Evolutionary conservation across 2,797 vertebrate species (phyloP).

Genomic region (Euphonia xanthogaster): DNA sequence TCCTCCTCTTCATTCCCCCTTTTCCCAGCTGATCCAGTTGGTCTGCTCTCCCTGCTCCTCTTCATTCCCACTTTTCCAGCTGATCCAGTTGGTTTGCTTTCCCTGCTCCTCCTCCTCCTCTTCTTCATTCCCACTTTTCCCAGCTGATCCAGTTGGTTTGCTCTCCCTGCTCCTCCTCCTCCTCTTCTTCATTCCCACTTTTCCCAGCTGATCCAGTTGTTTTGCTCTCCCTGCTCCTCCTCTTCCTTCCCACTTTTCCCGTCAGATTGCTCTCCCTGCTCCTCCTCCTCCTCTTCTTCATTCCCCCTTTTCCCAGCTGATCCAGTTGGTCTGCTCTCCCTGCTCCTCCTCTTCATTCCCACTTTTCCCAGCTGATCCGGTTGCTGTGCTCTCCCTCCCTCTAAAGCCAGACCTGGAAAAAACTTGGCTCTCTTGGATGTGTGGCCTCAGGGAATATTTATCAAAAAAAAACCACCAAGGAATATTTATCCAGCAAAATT

Average conservation of each 20-base stretch:
- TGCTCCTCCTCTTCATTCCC: neutral
- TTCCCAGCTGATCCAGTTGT: too few species aligned
- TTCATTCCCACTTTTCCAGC: too few species aligned
- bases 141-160: too few species aligned
- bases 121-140: too few species aligned
- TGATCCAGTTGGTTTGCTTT: too few species aligned
- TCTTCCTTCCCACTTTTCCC: neutral
- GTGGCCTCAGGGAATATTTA: neutral
- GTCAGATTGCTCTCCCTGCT: neutral
- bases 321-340: fast-evolving
- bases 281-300: neutral
- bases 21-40: too few species aligned
- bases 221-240: too few species aligned
- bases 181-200: too few species aligned
- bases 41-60: too few species aligned
- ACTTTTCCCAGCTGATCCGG: neutral
- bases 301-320: neutral
- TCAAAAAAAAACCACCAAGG: neutral
- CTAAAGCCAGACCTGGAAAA: neutral
- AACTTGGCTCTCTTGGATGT: neutral
- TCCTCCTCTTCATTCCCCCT: too few species aligned
- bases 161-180: too few species aligned
- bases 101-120: too few species aligned
- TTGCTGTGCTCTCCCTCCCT: neutral
- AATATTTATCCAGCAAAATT: neutral